These are phyloP conservation scores for Dicrurus megarhynchus DNA, from an alignment of 2,113 vertebrate species.

Conservation along the genomic window DNA sequence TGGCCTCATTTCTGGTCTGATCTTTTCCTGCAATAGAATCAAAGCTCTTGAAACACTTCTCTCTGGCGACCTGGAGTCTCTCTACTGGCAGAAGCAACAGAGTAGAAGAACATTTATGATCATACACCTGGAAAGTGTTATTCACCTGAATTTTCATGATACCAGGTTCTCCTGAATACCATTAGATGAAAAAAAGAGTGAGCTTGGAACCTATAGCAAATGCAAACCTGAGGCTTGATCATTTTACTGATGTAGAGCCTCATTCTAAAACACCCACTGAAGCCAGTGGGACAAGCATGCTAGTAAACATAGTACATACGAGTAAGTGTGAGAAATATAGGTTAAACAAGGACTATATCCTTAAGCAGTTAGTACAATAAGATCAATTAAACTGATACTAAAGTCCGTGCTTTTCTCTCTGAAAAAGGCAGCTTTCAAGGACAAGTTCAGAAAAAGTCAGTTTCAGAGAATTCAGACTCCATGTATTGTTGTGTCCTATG, in stretches of 20 bases:
- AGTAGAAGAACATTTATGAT: not conserved
- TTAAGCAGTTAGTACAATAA: not conserved
- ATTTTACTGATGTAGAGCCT: not conserved
- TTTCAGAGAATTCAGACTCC: not conserved
- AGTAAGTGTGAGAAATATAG: not conserved
- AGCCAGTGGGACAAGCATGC: not conserved
- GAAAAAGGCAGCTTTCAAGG: not conserved
- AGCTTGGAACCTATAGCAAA: not conserved
- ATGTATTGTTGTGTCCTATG: not conserved
- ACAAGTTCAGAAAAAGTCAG: not conserved
- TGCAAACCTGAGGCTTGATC: not conserved
- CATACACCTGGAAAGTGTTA: not conserved
- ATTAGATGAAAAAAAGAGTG: not conserved
- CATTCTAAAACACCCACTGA: not conserved
- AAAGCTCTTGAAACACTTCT: slow-evolving; percentile 8
- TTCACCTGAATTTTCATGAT: not conserved
- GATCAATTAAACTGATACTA: not conserved
- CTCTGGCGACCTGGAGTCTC: not conserved
- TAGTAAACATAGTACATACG: not conserved
- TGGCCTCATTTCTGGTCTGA: slow-evolving; percentile 31
- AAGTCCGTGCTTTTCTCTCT: not conserved
- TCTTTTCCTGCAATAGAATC: not conserved
- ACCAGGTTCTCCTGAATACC: not conserved
- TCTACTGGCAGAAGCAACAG: not conserved
- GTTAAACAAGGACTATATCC: not conserved